These are phyloP conservation scores for Pilophorus perplexus DNA, from an alignment of 2,888 invertebrate genomes.

Conservation along the genomic window DNA sequence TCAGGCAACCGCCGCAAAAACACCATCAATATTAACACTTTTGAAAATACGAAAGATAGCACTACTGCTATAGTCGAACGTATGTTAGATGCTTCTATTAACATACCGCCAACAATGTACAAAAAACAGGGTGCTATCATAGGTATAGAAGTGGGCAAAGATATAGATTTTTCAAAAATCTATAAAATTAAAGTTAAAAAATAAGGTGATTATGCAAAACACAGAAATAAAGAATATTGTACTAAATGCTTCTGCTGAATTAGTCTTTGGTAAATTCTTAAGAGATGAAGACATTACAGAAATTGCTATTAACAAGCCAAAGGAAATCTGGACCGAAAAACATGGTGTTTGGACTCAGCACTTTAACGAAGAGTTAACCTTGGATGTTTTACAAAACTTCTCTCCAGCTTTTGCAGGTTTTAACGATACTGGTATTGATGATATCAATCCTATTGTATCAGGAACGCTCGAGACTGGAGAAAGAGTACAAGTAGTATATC, in stretches of 20 bases:
- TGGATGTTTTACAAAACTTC: background rate
- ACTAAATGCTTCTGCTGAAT: background rate
- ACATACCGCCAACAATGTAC: background rate
- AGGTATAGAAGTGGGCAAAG: background rate
- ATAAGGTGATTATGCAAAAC: background rate
- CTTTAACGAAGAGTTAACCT: background rate
- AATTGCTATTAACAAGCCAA: background rate
- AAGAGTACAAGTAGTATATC: background rate
- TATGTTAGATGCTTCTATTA: background rate
- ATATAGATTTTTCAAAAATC: slow-evolving; percentile 11
- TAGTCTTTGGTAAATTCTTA: background rate
- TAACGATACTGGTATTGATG: background rate
- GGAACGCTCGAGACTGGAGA: slow-evolving; percentile 4
- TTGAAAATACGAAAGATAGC: background rate
- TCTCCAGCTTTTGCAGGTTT: background rate
- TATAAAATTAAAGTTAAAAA: slow-evolving; percentile 8
- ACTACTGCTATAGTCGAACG: background rate
- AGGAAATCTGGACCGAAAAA: background rate
- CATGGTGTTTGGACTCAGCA: background rate
- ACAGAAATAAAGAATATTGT: background rate
- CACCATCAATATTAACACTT: background rate
- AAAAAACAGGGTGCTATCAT: background rate
- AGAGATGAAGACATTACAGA: background rate
- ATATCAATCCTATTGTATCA: slow-evolving; percentile 6
- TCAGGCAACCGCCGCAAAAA: background rate